Conservation (phyloP, 2,113 vertebrate species). For the Anoplopoma fimbria region DNA sequence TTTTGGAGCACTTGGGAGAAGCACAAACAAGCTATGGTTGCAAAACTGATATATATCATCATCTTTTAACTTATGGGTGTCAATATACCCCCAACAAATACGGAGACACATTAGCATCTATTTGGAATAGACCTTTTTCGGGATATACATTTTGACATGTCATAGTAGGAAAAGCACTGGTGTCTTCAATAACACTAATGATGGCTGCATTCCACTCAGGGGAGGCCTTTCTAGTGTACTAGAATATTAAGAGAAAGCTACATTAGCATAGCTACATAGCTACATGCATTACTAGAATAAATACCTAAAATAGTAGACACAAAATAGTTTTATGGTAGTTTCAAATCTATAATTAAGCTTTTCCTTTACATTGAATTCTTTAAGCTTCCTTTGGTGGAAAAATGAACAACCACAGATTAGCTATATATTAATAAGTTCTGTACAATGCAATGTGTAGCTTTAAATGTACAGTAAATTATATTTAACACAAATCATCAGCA, state of each 20-base stretch:
- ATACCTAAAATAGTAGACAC: neutral
- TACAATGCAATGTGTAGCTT: neutral
- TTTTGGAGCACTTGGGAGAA: neutral
- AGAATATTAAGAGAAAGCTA: neutral
- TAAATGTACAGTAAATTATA: slow-evolving; percentile 23
- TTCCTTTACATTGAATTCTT: neutral
- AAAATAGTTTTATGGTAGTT: neutral
- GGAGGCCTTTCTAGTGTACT: neutral
- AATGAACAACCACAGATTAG: neutral
- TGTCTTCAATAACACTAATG: neutral
- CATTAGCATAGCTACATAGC: neutral
- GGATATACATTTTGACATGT: neutral
- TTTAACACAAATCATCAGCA: slow-evolving; percentile 44
- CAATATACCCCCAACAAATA: neutral
- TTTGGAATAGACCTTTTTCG: neutral
- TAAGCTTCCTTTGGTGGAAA: neutral
- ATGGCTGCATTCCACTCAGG: neutral
- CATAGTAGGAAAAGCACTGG: neutral
- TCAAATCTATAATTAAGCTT: neutral
- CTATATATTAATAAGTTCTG: neutral
- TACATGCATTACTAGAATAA: neutral
- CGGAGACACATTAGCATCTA: neutral
- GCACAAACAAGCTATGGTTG: neutral
- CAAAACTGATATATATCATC: neutral
- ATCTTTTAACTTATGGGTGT: neutral